phyloP scores from a whole-genome alignment of 2,113 vertebrate species.

The Syngnathus typhle region DNA sequence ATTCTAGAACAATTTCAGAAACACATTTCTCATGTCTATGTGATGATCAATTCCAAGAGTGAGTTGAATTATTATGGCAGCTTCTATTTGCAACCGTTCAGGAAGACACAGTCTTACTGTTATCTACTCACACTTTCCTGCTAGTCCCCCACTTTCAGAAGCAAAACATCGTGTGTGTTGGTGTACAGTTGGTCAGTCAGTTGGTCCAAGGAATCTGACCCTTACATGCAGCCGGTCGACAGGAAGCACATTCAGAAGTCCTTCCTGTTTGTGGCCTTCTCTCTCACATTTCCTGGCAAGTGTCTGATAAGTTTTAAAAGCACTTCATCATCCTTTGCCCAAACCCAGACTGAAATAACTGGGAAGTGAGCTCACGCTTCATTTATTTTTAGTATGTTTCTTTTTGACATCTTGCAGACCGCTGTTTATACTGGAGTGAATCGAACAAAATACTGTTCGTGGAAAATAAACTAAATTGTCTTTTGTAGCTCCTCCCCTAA shows the following conservation, averaged over 20 bases:
- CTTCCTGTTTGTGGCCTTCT: slow-evolving; percentile 74
- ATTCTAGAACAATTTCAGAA: neutral
- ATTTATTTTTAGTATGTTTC: slow-evolving; percentile 46
- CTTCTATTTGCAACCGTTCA: slow-evolving; percentile 2
- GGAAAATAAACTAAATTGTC: neutral
- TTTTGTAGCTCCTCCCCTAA: neutral
- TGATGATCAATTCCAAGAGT: neutral
- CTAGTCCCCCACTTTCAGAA: slow-evolving; percentile 52
- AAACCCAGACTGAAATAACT: slow-evolving; percentile 45
- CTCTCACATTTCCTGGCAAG: slow-evolving; percentile 67
- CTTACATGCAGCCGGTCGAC: slow-evolving; percentile 50
- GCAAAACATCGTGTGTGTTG: slow-evolving; percentile 56
- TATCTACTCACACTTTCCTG: slow-evolving; percentile 62
- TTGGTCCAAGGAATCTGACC: slow-evolving; percentile 69
- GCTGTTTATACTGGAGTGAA: neutral
- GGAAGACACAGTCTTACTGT: slow-evolving; percentile 45
- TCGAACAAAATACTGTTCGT: neutral
- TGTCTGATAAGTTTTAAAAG: slow-evolving; percentile 71
- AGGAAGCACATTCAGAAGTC: slow-evolving; percentile 75
- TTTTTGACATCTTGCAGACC: slow-evolving; percentile 1
- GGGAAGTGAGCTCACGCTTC: slow-evolving; percentile 30
- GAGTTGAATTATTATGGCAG: neutral
- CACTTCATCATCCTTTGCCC: slow-evolving; percentile 60
- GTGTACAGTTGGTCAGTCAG: slow-evolving; percentile 38
- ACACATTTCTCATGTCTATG: neutral